phyloP scores from a whole-genome alignment of 2,797 vertebrate genomes.

The Scarus forsteni region DNA sequence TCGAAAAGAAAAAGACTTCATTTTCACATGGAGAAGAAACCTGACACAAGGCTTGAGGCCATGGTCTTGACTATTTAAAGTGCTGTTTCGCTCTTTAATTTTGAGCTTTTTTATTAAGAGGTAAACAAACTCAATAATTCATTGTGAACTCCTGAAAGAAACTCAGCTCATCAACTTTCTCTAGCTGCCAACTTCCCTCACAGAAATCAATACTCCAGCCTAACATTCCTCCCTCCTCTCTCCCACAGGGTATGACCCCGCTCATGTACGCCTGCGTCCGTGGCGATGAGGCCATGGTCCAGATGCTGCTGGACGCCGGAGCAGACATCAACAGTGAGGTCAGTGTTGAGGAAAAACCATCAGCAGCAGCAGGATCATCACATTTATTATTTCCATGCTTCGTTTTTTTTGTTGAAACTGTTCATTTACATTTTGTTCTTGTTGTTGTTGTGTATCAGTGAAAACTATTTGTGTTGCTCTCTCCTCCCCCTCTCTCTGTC shows the following conservation, averaged over 20 bases:
- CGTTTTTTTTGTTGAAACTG: conserved; percentile 23
- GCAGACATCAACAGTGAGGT: conserved; percentile 98
- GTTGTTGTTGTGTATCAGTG: conserved; percentile 46
- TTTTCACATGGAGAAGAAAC: no score
- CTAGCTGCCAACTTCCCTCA: background rate
- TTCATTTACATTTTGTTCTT: conserved; percentile 51
- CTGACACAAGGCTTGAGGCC: no score
- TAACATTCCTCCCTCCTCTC: background rate
- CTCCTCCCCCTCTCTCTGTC: conserved; percentile 9
- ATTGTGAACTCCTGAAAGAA: background rate
- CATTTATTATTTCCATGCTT: conserved; percentile 15
- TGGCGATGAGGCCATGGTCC: conserved; percentile 99
- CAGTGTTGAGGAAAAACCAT: conserved; percentile 64
- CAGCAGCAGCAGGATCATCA: background rate
- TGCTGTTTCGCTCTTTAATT: no score
- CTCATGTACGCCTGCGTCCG: conserved; percentile 98
- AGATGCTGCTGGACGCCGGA: conserved; percentile 97
- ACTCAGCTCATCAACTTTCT: background rate
- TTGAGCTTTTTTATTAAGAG: background rate
- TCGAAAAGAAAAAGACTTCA: no score
- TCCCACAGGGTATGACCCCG: conserved; percentile 90
- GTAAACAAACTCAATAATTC: background rate
- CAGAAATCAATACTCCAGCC: background rate
- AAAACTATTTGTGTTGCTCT: conserved; percentile 42
- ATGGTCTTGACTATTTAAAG: no score